Percentiles rank a stretch among this genome's conserved stretches.
Conservation (phyloP, 2,888 invertebrate species). For the Chromoteleia sp. region DNA sequence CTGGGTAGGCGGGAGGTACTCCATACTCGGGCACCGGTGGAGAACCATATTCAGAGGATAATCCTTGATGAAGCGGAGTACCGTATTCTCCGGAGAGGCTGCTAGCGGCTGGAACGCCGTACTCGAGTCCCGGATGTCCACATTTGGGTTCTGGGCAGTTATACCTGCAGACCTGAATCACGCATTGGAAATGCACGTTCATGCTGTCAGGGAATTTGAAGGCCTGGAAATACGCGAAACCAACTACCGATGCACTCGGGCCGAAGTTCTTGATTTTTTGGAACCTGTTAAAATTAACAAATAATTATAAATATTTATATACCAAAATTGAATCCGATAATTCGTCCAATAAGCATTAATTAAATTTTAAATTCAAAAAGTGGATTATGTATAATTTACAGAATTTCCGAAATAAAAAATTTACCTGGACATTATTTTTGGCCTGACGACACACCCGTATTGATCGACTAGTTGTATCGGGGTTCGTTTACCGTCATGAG, state of each 20-base stretch:
- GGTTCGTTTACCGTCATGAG: slow-evolving; percentile 96
- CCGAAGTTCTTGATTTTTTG: slow-evolving; percentile 98
- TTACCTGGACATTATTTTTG: slow-evolving; percentile 96
- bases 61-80: slow-evolving; percentile 86
- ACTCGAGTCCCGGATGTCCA: slow-evolving; percentile 85
- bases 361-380: too few relatives aligned
- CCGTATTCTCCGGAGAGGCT: slow-evolving; percentile 88
- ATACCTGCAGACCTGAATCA: slow-evolving; percentile 96
- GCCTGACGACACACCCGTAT: slow-evolving; percentile 95
- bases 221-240: slow-evolving; percentile 97
- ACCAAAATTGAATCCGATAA: too few relatives aligned
- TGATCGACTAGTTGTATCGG: slow-evolving; percentile 97
- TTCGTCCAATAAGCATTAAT: too few relatives aligned
- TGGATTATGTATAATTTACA: too few relatives aligned
- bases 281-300: slow-evolving; percentile 88
- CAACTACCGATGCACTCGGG: slow-evolving; percentile 95
- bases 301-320: not conserved
- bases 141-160: slow-evolving; percentile 98
- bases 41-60: slow-evolving; percentile 90
- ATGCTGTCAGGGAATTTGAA: slow-evolving; percentile 98
- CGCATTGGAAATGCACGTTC: slow-evolving; percentile 98
- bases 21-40: slow-evolving; percentile 89
- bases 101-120: slow-evolving; percentile 84
- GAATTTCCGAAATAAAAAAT: too few relatives aligned
- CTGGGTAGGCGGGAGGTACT: slow-evolving; percentile 93